Conservation (phyloP, 2,797 vertebrate species). For the Sciurus carolinensis region DNA sequence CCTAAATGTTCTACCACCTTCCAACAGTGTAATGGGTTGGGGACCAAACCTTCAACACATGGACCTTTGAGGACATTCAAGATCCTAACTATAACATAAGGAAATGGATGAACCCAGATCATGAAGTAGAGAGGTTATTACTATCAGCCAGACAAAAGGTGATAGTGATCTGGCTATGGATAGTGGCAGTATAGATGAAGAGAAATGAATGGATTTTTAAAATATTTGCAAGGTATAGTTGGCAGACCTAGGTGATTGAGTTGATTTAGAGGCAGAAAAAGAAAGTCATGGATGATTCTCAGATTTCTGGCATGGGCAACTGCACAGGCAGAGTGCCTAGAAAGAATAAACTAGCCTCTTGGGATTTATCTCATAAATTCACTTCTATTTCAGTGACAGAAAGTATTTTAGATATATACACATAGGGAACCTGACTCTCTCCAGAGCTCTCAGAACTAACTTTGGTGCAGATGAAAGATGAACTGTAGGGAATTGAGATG, state of each 20-base stretch:
- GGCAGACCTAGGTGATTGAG: conserved; percentile 49
- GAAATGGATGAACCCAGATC: not conserved
- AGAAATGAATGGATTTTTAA: conserved; percentile 60
- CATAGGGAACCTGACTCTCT: conserved; percentile 69
- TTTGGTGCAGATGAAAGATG: conserved; percentile 53
- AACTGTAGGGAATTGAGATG: conserved; percentile 13
- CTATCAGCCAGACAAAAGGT: not conserved
- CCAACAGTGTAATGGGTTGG: not conserved
- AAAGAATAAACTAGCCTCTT: conserved; percentile 73
- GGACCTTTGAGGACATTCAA: not conserved
- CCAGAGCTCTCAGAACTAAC: conserved; percentile 61
- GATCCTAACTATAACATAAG: not conserved
- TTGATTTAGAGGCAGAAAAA: conserved; percentile 67
- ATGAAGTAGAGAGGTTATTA: not conserved
- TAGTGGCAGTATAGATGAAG: not conserved
- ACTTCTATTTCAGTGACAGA: conserved; percentile 73
- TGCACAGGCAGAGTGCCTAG: conserved; percentile 73
- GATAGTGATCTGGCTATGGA: not conserved
- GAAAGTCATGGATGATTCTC: conserved; percentile 60
- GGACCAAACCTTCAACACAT: not conserved
- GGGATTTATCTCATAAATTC: conserved; percentile 71
- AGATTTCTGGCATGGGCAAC: conserved; percentile 73
- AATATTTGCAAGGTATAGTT: conserved; percentile 37
- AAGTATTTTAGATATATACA: conserved; percentile 59
- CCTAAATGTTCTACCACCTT: not conserved